Base-by-base conservation (phyloP, 2,888 invertebrate species). In the Andrena marginata region DNA sequence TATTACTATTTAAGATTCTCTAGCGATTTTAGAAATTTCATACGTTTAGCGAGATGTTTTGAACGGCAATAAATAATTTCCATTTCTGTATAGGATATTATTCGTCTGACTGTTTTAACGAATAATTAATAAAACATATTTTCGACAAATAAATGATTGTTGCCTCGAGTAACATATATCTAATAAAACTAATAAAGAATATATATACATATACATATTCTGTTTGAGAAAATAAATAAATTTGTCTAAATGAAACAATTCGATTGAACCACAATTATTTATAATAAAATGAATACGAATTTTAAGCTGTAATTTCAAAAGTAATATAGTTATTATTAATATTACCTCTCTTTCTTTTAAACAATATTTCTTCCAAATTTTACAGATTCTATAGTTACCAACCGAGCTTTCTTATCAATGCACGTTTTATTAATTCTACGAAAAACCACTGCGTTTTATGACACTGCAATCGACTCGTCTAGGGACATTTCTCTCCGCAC, bases 81-180 rank as follows among this genome's bases (percentile, higher is more conserved):
- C n/a, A 69, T 54, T 62, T 69, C 10, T 63, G 2, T 62, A 23
- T 16, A 31, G 16, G 42, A 42, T 20, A n/a, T 62, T 56, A 31
- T 23, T 70, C 31, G 20, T 7, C 13, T 3, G 26, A 48, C 10
- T 16, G 6, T 42, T 75, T 68, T 42, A 23, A 29, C 31, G 16
- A 26, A 64, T 29, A 10, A n/a, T 29, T 49, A 48, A 51, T 51
- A 51, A 31, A 20, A 13, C 29, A 48, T 29, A 64, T 64, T 64
- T 64, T 64, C 64, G 16, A 64, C 31, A 67, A 67, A 23, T 67
- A 33, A 33, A 67, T 2, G 10, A 42, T 71, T 33, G n/a, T 71
- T 71, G 10, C 26, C 56, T 71, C 62, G 26, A 35, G 70, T 10
- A 16, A 20, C 23, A 10, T 23, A 2, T 29, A 20, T 23, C 42